phyloP scores from a whole-genome alignment of 2,888 invertebrate species.

The Nyleta sp. region DNA sequence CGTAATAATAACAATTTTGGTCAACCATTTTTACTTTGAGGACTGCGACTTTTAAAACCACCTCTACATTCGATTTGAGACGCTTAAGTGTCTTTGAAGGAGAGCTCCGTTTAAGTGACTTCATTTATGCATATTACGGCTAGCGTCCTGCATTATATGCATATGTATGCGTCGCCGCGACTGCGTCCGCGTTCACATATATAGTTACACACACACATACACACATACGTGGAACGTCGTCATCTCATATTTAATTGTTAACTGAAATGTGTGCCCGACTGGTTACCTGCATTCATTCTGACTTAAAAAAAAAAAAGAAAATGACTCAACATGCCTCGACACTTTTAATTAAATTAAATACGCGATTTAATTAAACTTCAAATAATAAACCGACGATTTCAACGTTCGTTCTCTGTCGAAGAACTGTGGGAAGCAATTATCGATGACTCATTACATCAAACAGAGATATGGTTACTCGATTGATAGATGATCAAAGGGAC shows the following conservation, averaged over 20 bases:
- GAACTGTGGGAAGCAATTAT: slow-evolving; percentile 10
- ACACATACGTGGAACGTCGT: neutral
- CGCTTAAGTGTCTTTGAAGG: slow-evolving; percentile 42
- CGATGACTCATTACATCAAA: slow-evolving; percentile 2
- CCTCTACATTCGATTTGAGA: slow-evolving; percentile 29
- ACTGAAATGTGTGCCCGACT: slow-evolving; percentile 16
- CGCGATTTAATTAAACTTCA: slow-evolving; percentile 8
- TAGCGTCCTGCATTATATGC: slow-evolving; percentile 42
- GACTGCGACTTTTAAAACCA: neutral
- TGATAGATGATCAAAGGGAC: too few relatives aligned
- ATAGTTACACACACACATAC: neutral
- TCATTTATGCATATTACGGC: slow-evolving; percentile 49
- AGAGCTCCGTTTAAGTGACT: slow-evolving; percentile 42
- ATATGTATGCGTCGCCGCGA: slow-evolving; percentile 29
- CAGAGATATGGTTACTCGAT: too few relatives aligned
- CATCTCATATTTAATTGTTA: slow-evolving; percentile 46
- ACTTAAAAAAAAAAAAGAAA: neutral
- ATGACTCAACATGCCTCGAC: neutral
- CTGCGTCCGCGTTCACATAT: neutral
- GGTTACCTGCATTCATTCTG: slow-evolving; percentile 13
- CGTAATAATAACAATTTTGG: neutral
- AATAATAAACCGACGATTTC: neutral
- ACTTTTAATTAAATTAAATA: slow-evolving; percentile 28
- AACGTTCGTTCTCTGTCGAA: neutral
- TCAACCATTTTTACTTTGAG: neutral